Evolutionary conservation across 1,140 invertebrate species (phyloP).

Genomic region (Eulimnadia texana): DNA sequence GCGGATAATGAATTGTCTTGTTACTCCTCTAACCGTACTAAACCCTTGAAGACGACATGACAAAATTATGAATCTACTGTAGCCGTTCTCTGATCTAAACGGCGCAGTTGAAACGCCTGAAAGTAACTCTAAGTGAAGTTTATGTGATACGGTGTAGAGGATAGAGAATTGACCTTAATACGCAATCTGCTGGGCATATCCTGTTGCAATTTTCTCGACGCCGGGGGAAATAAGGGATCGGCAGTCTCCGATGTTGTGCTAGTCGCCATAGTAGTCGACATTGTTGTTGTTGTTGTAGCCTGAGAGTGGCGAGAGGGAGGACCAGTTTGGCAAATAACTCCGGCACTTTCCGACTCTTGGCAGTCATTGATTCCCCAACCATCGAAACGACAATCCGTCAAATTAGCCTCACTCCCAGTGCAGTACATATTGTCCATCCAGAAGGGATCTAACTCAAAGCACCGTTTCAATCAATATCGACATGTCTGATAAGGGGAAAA

Average conservation of each 20-base stretch:
- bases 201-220: constrained; percentile 6
- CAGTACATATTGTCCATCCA: constrained; percentile 87
- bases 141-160: no score
- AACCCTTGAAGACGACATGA: no score
- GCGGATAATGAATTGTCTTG: no score
- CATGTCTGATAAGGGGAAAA: neutral
- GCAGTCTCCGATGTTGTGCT: constrained; percentile 40
- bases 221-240: neutral
- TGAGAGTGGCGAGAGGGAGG: constrained; percentile 3
- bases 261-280: constrained; percentile 38
- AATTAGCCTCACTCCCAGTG: constrained; percentile 53
- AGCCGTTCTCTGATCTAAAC: no score
- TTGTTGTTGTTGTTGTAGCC: constrained; percentile 1
- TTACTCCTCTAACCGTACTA: no score
- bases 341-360: constrained; percentile 55
- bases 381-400: constrained; percentile 59
- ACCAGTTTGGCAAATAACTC: constrained; percentile 47
- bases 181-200: constrained; percentile 10
- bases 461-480: neutral
- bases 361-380: constrained; percentile 74
- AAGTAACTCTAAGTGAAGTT: no score
- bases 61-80: no score
- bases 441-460: constrained; percentile 42
- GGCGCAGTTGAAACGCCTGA: no score
- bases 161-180: constrained; percentile 7